These are phyloP conservation scores for Amphibalanus amphitrite DNA, from an alignment of 1,140 invertebrate genomes.

Conservation along the genomic window DNA sequence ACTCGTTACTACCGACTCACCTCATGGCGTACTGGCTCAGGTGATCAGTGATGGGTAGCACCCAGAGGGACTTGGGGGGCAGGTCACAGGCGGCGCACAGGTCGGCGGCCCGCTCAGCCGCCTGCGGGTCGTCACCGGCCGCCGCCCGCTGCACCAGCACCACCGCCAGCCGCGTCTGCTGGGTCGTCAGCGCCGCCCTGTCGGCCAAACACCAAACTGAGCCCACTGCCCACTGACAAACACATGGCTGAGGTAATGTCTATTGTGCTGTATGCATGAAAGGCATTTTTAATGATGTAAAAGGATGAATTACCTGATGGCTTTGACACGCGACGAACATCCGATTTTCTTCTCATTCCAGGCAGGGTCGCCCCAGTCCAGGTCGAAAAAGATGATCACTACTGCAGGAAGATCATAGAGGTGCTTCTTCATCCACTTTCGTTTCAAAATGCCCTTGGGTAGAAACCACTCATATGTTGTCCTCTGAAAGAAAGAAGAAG, in stretches of 20 bases:
- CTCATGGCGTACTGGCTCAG: conserved; percentile 54
- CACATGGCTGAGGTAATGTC: no score
- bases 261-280: no score
- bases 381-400: conserved; percentile 84
- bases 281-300: no score
- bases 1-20: conserved; percentile 22
- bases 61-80: conserved; percentile 75
- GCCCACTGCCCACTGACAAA: no score
- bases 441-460: conserved; percentile 88
- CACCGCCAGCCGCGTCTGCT: conserved; percentile 59
- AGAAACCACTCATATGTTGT: conserved; percentile 90
- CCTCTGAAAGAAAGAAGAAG: conserved; percentile 30
- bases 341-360: conserved; percentile 91
- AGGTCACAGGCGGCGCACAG: conserved; percentile 81
- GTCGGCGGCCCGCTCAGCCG: conserved; percentile 69
- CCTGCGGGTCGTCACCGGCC: conserved; percentile 22
- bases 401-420: conserved; percentile 74
- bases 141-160: conserved; percentile 69
- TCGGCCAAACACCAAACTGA: neutral
- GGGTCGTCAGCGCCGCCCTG: conserved; percentile 4
- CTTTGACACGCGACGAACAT: conserved; percentile 10
- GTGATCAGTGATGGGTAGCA: conserved; percentile 76
- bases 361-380: conserved; percentile 86
- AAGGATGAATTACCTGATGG: neutral
- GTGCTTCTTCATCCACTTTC: conserved; percentile 91